Base-by-base conservation (phyloP, 2,888 invertebrate species). In the Philhelius pedissequus region DNA sequence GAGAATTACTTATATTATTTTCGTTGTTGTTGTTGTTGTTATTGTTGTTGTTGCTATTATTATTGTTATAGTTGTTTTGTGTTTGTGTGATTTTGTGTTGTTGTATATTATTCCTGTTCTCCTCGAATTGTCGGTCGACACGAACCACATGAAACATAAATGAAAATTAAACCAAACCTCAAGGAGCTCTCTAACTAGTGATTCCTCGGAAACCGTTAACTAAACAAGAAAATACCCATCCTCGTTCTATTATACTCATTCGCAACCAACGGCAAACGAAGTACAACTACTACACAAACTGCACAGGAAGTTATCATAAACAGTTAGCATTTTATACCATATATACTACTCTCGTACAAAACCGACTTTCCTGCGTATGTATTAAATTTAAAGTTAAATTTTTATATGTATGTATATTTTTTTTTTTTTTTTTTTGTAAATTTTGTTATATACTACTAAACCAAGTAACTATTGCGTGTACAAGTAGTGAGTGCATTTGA, bases 251-350 rank as follows among this genome's bases (percentile, higher is more conserved):
- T 25, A 13, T n/a, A 58, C 38, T n/a, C 11, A 2, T 5, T 48
- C 22, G 22, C 64, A 48, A 45, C 69, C 74, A 83, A 83, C 78
- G 83, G 62, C 69, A 74, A 64, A 74, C 73, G 69, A 74, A 73
- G 66, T 81, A 60, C 76, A 77, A 77, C 38, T 69, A 62, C 32
- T 56, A 35, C 71, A 32, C 74, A 69, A 62, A 56, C 20, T 48
- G 27, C 22, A 69, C 73, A 78, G 74, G 83, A 78, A 83, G 74
- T 74, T 68, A 60, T n/a, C n/a, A n/a, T 50, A 77, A 74, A 54
- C 56, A 58, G 58, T 64, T 62, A 45, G 62, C 60, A 43, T 56
- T 64, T 45, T 82, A 56, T 50, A 66, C 66, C 50, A 30, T n/a
- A 64, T 69, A 70, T 43, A 66, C n/a, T n/a, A n/a, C n/a, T n/a